Conservation (phyloP, 2,888 invertebrate species). For the Eristalis pertinax region DNA sequence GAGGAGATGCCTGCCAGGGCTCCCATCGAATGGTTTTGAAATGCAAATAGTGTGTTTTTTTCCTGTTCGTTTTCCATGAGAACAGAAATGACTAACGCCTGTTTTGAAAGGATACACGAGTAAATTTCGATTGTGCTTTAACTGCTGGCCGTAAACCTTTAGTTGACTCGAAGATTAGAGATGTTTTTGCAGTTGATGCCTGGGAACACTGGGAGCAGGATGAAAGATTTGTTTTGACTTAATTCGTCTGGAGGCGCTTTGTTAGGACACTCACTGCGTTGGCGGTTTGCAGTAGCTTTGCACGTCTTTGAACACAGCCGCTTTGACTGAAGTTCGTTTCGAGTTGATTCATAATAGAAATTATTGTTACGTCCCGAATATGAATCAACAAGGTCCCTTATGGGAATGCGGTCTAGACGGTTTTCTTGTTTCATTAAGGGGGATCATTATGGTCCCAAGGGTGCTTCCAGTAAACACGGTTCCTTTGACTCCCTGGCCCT, state of each 20-base stretch:
- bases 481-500: too few relatives aligned
- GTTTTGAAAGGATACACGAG: slow-evolving; percentile 20
- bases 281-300: neutral
- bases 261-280: neutral
- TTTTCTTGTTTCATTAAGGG: too few relatives aligned
- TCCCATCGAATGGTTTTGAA: neutral
- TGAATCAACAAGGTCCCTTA: too few relatives aligned
- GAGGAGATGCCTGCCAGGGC: neutral
- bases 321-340: too few relatives aligned
- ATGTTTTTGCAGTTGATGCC: slow-evolving; percentile 21
- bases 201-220: neutral
- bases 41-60: too few relatives aligned
- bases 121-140: slow-evolving; percentile 23
- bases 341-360: too few relatives aligned
- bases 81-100: slow-evolving; percentile 19
- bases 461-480: too few relatives aligned
- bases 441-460: too few relatives aligned
- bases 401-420: too few relatives aligned
- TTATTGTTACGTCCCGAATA: too few relatives aligned
- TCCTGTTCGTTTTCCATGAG: slow-evolving; percentile 1
- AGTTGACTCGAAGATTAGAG: slow-evolving; percentile 35
- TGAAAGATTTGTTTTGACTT: slow-evolving; percentile 8
- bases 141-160: slow-evolving; percentile 29
- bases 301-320: too few relatives aligned
- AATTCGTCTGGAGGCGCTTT: neutral